phyloP scores from a whole-genome alignment of 2,888 invertebrate species.

The Julus scanicus region DNA sequence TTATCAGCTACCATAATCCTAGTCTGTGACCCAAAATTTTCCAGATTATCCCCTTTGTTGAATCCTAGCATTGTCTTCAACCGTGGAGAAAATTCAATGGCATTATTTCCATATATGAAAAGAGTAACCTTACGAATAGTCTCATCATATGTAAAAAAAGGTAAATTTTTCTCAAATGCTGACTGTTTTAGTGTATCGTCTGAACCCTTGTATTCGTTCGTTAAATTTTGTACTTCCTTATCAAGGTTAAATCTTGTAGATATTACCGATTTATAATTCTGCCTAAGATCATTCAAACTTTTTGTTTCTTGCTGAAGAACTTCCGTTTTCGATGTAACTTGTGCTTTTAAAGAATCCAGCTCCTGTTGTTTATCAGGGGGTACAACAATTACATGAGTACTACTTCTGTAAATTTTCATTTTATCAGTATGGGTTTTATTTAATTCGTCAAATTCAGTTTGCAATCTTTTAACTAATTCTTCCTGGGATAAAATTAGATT shows the following conservation, averaged over 20 bases:
- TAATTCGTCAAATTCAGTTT: too few relatives aligned
- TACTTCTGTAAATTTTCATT: too few relatives aligned
- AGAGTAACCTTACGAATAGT: background rate
- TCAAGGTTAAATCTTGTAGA: background rate
- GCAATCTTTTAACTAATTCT: too few relatives aligned
- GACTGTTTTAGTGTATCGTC: too few relatives aligned
- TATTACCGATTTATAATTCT: background rate
- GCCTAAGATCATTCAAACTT: too few relatives aligned
- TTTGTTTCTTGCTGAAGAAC: too few relatives aligned
- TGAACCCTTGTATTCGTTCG: background rate
- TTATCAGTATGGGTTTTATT: too few relatives aligned
- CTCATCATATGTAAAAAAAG: background rate
- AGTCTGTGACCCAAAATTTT: background rate
- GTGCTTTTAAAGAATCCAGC: too few relatives aligned
- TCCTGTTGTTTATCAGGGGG: too few relatives aligned
- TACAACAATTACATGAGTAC: too few relatives aligned
- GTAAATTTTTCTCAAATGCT: background rate
- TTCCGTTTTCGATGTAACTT: too few relatives aligned
- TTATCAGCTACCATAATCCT: background rate
- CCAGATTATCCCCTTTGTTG: background rate
- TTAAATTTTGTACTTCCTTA: background rate
- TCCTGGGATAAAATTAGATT: too few relatives aligned
- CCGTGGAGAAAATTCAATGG: background rate
- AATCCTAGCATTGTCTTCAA: background rate
- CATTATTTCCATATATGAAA: background rate